Evolutionary conservation across 53 echinoderm and acorn worm species (phyloP), one percentile per base, ranked within the genome.

Genomic region (Echinarachnius parma): DNA sequence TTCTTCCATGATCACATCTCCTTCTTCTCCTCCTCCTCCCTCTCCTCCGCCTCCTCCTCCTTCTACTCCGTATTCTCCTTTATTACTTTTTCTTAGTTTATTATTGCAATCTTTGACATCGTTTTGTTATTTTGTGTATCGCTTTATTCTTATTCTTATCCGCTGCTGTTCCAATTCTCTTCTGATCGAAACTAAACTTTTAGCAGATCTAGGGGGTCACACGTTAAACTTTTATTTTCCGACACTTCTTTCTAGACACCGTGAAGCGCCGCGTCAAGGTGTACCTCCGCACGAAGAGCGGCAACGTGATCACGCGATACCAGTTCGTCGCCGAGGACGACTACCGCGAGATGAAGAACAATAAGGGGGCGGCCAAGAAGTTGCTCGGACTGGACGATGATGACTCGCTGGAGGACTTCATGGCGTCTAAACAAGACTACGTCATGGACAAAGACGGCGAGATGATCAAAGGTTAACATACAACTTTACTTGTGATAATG

Each of bases 401-500:
- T 32, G 89, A 93, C 21, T 67, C 86, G 22, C 64, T 93, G 4
- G 86, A 85, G 18, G 93, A 93, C 71, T 93, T 81, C 56, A 61
- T 60, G 5, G 76, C 82, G 23, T 89, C 93, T 0, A 89, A 79
- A 53, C 61, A 84, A 13, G 75, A 65, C 14, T 93, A 89, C 47
- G 76, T 89, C 7, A 34, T 75, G 70, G 68, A 82, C 56, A 77
- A 82, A 15, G 35, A 78, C 24, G 93, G 93, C 10, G 64, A 77
- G 33, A 72, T 89, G 47, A 80, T 86, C 53, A 86, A 93, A 89
- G 89, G 93, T 93, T 39, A 69, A 66, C n/a, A n/a, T n/a, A n/a
- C n/a, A n/a, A n/a, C n/a, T n/a, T n/a, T n/a, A n/a, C n/a, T n/a
- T n/a, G n/a, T n/a, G n/a, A n/a, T n/a, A n/a, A n/a, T n/a, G n/a